A percentile compares a stretch with the other conserved stretches of the same genome.
phyloP scores from a whole-genome alignment of 2,797 vertebrate genomes.

The Molothrus aeneus region DNA sequence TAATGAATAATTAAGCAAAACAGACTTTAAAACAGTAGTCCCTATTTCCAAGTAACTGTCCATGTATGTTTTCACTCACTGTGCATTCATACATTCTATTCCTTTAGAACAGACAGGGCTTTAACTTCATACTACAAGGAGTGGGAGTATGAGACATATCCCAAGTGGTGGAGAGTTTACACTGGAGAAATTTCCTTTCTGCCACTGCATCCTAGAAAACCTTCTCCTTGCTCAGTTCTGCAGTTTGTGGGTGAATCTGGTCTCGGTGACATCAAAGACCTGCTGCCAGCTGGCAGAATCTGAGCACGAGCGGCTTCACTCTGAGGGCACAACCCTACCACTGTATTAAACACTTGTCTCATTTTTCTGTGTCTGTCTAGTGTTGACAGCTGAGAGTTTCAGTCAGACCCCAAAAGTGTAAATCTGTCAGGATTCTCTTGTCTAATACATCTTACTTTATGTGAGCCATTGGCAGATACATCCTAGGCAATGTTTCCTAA shows the following conservation, averaged over 20 bases:
- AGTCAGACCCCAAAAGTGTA: not conserved
- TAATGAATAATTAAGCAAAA: constrained; percentile 51
- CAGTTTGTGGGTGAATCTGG: not conserved
- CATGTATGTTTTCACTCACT: not conserved
- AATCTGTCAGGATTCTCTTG: not conserved
- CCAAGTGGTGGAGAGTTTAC: not conserved
- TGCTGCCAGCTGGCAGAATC: not conserved
- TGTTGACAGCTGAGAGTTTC: not conserved
- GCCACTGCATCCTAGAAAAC: not conserved
- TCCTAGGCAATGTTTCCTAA: not conserved
- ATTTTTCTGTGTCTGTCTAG: not conserved
- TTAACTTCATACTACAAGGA: not conserved
- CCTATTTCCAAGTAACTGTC: not conserved
- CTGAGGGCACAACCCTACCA: not conserved
- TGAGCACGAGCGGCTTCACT: not conserved
- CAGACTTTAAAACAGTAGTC: not conserved
- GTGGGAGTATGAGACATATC: not conserved
- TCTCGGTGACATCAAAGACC: not conserved
- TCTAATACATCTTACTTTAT: not conserved
- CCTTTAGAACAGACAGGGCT: not conserved
- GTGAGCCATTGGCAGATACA: not conserved
- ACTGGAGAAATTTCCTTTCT: not conserved
- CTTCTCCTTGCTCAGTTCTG: not conserved
- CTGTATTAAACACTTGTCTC: not conserved
- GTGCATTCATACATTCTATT: not conserved